Evolutionary conservation across 2,888 invertebrate genomes (phyloP).

Genomic region (Mechanitis mazaeus): DNA sequence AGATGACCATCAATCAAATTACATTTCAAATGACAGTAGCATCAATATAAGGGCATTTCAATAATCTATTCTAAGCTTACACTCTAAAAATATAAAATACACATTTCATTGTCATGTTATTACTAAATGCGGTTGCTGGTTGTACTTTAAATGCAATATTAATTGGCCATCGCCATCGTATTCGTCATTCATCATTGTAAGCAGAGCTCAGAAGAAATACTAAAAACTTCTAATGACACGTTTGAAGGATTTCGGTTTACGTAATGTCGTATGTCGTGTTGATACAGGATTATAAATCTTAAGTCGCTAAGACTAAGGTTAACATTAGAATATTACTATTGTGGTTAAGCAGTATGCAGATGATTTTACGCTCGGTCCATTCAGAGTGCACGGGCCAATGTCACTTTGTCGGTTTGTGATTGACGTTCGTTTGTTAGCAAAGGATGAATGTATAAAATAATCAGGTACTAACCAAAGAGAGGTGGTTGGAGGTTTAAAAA

Average conservation of each 20-base stretch:
- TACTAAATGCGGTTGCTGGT: slow-evolving; percentile 21
- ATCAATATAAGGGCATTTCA: slow-evolving; percentile 11
- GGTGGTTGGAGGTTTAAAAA: slow-evolving; percentile 9
- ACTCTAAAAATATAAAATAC: slow-evolving; percentile 9
- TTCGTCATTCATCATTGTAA: slow-evolving; percentile 29
- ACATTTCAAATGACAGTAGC: slow-evolving; percentile 16
- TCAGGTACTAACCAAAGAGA: slow-evolving; percentile 7
- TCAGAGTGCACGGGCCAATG: slow-evolving; percentile 37
- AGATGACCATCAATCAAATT: slow-evolving; percentile 15
- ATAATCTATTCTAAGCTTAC: slow-evolving; percentile 12
- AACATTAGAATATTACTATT: slow-evolving; percentile 15
- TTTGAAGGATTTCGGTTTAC: slow-evolving; percentile 21
- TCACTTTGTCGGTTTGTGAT: slow-evolving; percentile 35
- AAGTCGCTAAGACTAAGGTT: slow-evolving; percentile 7
- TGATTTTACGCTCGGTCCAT: slow-evolving; percentile 30
- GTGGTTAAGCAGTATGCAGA: slow-evolving; percentile 31
- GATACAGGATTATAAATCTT: slow-evolving; percentile 22
- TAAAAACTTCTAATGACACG: slow-evolving; percentile 32
- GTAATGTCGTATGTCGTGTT: slow-evolving; percentile 11
- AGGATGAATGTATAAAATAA: slow-evolving; percentile 15
- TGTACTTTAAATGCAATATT: slow-evolving; percentile 36
- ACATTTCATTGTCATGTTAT: slow-evolving; percentile 10
- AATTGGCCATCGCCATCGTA: slow-evolving; percentile 39
- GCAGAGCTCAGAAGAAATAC: slow-evolving; percentile 28
- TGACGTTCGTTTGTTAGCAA: slow-evolving; percentile 28